Conservation (phyloP, 2,113 vertebrate genomes). For the Phalacrocorax carbo region DNA sequence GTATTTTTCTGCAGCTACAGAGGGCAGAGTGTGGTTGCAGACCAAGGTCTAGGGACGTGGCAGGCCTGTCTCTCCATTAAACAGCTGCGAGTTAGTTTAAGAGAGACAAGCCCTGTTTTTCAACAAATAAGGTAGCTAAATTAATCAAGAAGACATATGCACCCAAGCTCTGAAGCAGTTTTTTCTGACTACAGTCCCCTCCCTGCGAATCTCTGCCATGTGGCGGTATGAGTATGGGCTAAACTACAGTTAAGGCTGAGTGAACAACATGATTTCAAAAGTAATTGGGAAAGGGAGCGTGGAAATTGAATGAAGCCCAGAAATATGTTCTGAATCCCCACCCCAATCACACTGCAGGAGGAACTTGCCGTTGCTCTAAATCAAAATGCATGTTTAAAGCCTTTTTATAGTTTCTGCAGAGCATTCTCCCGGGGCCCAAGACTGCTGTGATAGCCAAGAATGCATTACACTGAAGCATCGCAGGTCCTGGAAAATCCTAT, state of each 20-base stretch:
- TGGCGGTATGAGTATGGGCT: not conserved
- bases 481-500: slow-evolving; percentile 44
- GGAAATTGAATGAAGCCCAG: slow-evolving; percentile 18
- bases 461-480: not conserved
- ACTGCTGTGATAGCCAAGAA: slow-evolving; percentile 42
- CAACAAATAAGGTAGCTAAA: not conserved
- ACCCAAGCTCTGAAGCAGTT: not conserved
- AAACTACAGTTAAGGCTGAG: not conserved
- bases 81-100: not conserved
- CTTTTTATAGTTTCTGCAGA: slow-evolving; percentile 8
- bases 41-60: not conserved
- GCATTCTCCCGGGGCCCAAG: not conserved
- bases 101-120: not conserved
- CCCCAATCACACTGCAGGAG: not conserved
- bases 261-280: slow-evolving; percentile 17
- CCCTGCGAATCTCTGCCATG: not conserved
- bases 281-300: not conserved
- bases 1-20: not conserved
- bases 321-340: slow-evolving; percentile 33
- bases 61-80: not conserved
- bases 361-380: not conserved
- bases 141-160: not conserved
- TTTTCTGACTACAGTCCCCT: not conserved
- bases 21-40: not conserved
- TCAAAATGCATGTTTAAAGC: slow-evolving; percentile 22